phyloP scores from a whole-genome alignment of 2,888 invertebrate species.

The Ypsolopha sequella region DNA sequence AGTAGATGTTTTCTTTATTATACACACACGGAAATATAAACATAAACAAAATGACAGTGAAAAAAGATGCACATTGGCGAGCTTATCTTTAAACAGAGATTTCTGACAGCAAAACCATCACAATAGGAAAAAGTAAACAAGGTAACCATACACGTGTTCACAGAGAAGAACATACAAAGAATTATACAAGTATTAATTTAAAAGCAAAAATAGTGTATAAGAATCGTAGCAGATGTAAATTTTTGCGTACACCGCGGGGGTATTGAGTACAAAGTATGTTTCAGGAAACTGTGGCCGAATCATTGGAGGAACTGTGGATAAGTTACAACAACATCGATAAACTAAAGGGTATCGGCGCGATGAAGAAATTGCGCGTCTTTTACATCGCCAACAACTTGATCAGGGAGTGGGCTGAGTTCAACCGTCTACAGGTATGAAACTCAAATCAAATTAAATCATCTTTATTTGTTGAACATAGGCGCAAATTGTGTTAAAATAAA shows the following conservation, averaged over 20 bases:
- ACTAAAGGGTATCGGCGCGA: constrained; percentile 83
- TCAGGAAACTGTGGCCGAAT: constrained; percentile 88
- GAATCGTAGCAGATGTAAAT: no score
- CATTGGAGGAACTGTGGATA: constrained; percentile 93
- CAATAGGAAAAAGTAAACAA: no score
- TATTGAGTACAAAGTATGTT: neutral
- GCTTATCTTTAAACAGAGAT: no score
- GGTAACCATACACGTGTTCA: no score
- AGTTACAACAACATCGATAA: constrained; percentile 95
- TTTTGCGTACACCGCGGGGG: neutral
- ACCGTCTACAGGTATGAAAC: constrained; percentile 43
- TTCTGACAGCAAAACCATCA: no score
- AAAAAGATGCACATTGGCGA: no score
- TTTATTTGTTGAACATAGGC: neutral
- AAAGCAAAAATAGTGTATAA: no score
- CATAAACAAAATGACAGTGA: no score
- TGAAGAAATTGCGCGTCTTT: constrained; percentile 85
- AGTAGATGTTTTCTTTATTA: no score
- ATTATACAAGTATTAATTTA: no score
- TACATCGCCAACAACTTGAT: constrained; percentile 85
- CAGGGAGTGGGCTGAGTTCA: constrained; percentile 91
- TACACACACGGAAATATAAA: no score
- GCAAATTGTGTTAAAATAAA: neutral
- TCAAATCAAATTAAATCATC: neutral
- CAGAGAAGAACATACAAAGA: no score